phyloP scores from a whole-genome alignment of 37 sponge, comb jelly and placozoan genomes.

The Oscarella lobularis region DNA sequence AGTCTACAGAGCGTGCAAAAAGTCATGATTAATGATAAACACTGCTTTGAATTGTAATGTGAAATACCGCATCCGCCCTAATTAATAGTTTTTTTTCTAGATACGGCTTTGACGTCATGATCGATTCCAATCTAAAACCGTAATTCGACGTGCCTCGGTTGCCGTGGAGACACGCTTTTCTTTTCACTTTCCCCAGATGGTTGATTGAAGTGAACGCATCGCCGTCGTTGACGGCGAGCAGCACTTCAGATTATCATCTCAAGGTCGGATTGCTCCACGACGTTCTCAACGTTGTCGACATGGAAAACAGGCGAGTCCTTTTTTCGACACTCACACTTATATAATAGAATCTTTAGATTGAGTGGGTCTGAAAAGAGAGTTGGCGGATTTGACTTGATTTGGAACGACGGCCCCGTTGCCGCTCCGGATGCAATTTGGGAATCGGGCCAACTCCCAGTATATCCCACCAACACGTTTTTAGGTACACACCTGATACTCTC shows the following conservation, averaged over 20 bases:
- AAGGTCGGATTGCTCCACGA: constrained; percentile 90
- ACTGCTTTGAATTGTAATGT: constrained; percentile 87
- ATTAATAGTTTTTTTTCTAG: neutral
- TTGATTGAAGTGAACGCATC: constrained; percentile 97
- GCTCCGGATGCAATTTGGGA: constrained; percentile 70
- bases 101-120: constrained; percentile 92
- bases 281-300: constrained; percentile 87
- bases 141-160: neutral
- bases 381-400: constrained; percentile 98
- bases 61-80: neutral
- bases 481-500: constrained; percentile 40
- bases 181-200: constrained; percentile 42
- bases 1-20: constrained; percentile 91
- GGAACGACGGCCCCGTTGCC: constrained; percentile 95
- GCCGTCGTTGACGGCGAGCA: constrained; percentile 95
- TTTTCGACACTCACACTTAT: neutral
- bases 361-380: constrained; percentile 81
- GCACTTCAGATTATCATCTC: constrained; percentile 89
- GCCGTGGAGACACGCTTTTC: no score
- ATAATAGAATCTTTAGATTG: neutral
- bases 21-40: constrained; percentile 97
- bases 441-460: constrained; percentile 66
- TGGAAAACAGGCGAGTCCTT: constrained; percentile 51
- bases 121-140: constrained; percentile 89
- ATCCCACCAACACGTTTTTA: constrained; percentile 77